phyloP scores from a whole-genome alignment of 1,140 invertebrate species.

The Caenorhabditis remanei region DNA sequence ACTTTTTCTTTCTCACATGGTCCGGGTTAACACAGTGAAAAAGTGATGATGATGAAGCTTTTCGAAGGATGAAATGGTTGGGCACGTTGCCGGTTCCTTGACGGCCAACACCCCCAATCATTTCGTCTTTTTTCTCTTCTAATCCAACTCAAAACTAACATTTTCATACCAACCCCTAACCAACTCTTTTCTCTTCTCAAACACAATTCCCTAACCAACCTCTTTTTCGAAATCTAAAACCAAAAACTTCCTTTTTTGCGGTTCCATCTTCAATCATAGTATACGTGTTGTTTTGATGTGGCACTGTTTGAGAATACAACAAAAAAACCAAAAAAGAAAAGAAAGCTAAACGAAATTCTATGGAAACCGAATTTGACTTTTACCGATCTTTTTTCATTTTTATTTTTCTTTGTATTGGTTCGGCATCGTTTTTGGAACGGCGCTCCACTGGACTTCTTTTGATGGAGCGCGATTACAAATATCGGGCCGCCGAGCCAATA shows the following conservation, averaged over 20 bases:
- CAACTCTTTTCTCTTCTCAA: neutral
- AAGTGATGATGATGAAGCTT: neutral
- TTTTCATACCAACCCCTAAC: conserved; percentile 1
- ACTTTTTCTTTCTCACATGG: neutral
- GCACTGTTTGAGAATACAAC: neutral
- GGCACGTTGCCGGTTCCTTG: too few species aligned
- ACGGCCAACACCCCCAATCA: too few species aligned
- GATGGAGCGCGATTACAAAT: too few species aligned
- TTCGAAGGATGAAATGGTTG: neutral
- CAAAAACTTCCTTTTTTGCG: conserved; percentile 4
- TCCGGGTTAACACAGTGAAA: neutral
- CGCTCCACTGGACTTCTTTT: neutral
- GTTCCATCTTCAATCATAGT: neutral
- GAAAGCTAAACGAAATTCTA: neutral
- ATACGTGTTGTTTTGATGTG: neutral
- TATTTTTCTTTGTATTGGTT: neutral
- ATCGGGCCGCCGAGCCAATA: too few species aligned
- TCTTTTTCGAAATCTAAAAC: neutral
- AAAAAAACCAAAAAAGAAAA: neutral
- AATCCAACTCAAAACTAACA: neutral
- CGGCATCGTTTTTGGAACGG: too few species aligned
- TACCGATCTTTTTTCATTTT: conserved; percentile 51
- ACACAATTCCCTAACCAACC: neutral
- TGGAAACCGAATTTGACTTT: conserved; percentile 45
- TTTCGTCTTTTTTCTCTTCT: neutral